Conservation (phyloP, 1,140 invertebrate species). For the Bombus breviceps region DNA sequence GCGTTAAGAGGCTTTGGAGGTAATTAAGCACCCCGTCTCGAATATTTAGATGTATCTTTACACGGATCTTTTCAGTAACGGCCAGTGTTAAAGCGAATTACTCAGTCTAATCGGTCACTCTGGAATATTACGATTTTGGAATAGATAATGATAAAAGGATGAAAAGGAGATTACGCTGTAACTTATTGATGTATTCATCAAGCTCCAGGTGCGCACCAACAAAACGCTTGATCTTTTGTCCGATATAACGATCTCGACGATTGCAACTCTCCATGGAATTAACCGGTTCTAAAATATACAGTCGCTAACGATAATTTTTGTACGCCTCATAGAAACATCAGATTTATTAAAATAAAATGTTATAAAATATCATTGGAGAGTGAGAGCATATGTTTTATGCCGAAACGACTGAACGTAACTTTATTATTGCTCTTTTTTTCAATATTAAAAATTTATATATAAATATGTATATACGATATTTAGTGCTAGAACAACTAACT, state of each 20-base stretch:
- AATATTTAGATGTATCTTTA: conserved; percentile 38
- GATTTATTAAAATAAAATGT: not conserved
- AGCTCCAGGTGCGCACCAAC: not conserved
- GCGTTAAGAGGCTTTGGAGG: not conserved
- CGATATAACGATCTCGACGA: not conserved
- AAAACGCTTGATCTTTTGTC: conserved; percentile 21
- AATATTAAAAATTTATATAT: not conserved
- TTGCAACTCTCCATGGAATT: not conserved
- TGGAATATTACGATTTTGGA: conserved; percentile 30
- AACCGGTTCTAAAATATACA: not conserved
- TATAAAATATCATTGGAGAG: too few species aligned
- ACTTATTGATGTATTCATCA: not conserved
- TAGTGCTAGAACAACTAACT: not conserved
- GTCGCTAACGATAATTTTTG: not conserved
- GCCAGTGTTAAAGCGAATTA: conserved; percentile 28
- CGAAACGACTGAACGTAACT: too few species aligned
- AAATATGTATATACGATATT: not conserved
- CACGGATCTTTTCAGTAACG: conserved; percentile 25
- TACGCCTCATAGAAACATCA: not conserved
- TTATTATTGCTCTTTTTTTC: not conserved
- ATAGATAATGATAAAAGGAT: conserved; percentile 18
- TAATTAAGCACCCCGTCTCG: not conserved
- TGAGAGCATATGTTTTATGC: too few species aligned
- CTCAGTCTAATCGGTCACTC: conserved; percentile 15
- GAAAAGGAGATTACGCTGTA: not conserved